Evolutionary conservation across 2,888 invertebrate species (phyloP).

Genomic region (Calliopum simillimum): DNA sequence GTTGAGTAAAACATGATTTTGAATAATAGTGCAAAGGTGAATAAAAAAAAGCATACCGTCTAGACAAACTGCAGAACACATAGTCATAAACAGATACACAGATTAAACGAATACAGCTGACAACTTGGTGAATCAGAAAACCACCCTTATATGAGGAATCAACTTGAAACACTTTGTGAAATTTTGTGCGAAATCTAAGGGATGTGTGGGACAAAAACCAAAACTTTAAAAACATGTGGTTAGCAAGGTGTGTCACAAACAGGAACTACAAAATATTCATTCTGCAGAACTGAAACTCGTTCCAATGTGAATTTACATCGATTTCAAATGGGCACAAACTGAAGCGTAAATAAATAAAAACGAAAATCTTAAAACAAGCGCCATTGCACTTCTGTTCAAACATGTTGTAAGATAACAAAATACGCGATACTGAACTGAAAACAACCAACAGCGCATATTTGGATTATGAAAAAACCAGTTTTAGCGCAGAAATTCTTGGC

Average conservation of each 20-base stretch:
- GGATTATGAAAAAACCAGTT: no score
- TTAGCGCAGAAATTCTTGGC: no score
- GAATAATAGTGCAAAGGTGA: slow-evolving; percentile 6
- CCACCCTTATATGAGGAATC: not conserved
- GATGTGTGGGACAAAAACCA: not conserved
- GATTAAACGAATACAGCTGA: not conserved
- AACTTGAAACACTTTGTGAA: not conserved
- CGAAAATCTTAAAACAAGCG: not conserved
- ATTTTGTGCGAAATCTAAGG: not conserved
- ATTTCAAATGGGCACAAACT: no score
- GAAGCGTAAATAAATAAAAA: not conserved
- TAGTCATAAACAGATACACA: not conserved
- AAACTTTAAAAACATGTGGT: not conserved
- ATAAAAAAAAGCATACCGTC: not conserved
- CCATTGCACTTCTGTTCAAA: not conserved
- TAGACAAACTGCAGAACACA: slow-evolving; percentile 4
- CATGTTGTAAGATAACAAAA: no score
- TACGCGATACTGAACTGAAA: no score
- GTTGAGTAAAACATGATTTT: slow-evolving; percentile 1
- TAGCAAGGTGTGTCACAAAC: not conserved
- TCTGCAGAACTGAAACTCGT: no score
- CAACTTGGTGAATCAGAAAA: not conserved
- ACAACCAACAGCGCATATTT: no score
- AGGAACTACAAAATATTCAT: no score
- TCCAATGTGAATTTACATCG: no score